Evolutionary conservation across 2,797 vertebrate genomes (phyloP).

Genomic region (Mormyrus hasselquistii): DNA sequence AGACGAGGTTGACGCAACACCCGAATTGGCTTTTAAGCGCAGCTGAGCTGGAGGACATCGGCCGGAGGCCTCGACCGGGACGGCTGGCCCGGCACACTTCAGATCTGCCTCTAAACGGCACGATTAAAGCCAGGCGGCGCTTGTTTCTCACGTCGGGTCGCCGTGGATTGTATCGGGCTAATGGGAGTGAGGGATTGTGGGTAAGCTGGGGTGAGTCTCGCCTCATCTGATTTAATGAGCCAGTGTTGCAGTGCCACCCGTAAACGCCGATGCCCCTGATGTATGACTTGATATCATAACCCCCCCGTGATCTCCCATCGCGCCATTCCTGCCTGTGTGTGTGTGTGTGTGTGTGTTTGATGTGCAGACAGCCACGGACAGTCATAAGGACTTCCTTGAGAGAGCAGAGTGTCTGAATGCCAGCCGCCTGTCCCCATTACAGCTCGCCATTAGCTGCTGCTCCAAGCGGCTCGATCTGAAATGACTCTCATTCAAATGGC

Average conservation of each 20-base stretch:
- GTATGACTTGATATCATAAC: background rate
- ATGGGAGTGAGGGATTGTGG: background rate
- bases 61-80: background rate
- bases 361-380: background rate
- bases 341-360: background rate
- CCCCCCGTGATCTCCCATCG: background rate
- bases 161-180: background rate
- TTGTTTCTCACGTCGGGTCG: slow-evolving; percentile 33
- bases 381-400: background rate
- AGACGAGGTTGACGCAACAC: background rate
- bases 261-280: background rate
- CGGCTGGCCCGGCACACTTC: background rate
- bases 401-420: background rate
- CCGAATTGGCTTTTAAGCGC: background rate
- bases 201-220: background rate
- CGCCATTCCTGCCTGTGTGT: background rate
- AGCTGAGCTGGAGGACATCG: background rate
- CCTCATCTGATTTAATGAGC: background rate
- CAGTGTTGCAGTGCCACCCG: background rate
- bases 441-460: background rate
- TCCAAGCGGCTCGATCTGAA: background rate
- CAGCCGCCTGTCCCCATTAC: background rate
- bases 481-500: background rate
- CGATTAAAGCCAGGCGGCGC: slow-evolving; percentile 39
- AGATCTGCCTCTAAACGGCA: background rate